Evolutionary conservation across 2,113 vertebrate genomes (phyloP), one percentile per base, ranked within the genome.

Genomic region (Tetrao urogallus): DNA sequence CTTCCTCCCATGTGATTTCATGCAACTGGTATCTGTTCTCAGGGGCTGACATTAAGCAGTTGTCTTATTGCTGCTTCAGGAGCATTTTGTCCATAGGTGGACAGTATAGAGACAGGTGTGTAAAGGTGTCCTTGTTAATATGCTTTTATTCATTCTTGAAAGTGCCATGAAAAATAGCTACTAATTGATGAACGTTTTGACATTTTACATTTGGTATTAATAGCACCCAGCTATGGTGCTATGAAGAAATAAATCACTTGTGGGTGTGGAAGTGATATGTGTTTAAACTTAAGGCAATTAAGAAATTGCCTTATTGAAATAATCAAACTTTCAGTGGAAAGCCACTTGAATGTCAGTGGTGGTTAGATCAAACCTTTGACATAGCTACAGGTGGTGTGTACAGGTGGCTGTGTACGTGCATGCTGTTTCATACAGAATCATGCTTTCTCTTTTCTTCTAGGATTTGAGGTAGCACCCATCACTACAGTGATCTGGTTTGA

Each of bases 21-120:
- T 8, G 25, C 22, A 22, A 19, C 47, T 24, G 4, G 2, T 40
- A 1, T 21, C 25, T 64, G 0, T 32, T 52, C 30, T 6, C 48
- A 40, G 61, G 14, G 65, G 40, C 86, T 65, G 63, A 24, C 15
- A 47, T 48, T 3, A 40, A n/a, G n/a, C 25, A 36, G 54, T 18
- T 30, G 30, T 36, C 63, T 34, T 5, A 0, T 28, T 48, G 56
- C 69, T 64, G 56, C 60, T 63, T 42, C 38, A 48, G 82, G 79
- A 45, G 16, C 16, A 0, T 67, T 93, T 72, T 6, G n/a, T 54
- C 58, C 27, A 1, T 10, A 7, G 38, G 34, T 34, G 36, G 43
- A 2, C 36, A 36, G 50, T 3, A 42, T 11, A 50, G 66, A 56
- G 57, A 28, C 12, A 57, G 24, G 52, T 15, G 34, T 19, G 12